A percentile compares a stretch with the other conserved stretches of the same genome.
Evolutionary conservation across 2,113 vertebrate genomes (phyloP).

Genomic region (Carassius carassius): DNA sequence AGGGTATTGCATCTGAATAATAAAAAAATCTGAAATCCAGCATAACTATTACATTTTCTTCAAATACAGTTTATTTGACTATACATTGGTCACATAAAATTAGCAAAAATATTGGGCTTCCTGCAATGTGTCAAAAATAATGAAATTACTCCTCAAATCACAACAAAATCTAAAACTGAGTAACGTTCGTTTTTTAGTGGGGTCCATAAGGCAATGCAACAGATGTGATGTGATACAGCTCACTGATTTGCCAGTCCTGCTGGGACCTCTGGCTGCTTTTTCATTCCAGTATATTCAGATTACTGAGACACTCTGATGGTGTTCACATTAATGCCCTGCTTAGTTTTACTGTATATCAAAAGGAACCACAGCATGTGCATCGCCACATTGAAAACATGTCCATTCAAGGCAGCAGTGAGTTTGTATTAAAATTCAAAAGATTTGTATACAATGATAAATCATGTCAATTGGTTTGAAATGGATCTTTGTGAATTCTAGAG

Average conservation of each 20-base stretch:
- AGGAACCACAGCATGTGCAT: neutral
- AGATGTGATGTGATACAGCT: neutral
- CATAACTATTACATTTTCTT: neutral
- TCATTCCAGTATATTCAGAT: neutral
- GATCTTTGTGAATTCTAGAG: neutral
- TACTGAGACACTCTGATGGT: neutral
- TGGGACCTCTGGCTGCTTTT: neutral
- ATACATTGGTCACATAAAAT: neutral
- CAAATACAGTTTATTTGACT: neutral
- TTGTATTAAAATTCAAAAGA: neutral
- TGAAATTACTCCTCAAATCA: too few relatives aligned
- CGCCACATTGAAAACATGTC: neutral
- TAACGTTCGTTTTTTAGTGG: too few relatives aligned
- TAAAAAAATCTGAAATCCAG: neutral
- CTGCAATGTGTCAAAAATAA: neutral
- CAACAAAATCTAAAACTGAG: too few relatives aligned
- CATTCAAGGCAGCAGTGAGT: neutral
- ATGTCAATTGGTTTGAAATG: neutral
- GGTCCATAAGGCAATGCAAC: too few relatives aligned
- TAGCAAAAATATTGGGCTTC: too few relatives aligned
- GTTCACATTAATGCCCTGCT: neutral
- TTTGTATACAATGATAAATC: neutral
- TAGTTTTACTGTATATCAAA: neutral
- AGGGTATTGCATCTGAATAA: neutral
- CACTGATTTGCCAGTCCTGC: slow-evolving; percentile 1